phyloP scores from a whole-genome alignment of 2,888 invertebrate genomes.

The Kuschelorhynchus macadamiae region DNA sequence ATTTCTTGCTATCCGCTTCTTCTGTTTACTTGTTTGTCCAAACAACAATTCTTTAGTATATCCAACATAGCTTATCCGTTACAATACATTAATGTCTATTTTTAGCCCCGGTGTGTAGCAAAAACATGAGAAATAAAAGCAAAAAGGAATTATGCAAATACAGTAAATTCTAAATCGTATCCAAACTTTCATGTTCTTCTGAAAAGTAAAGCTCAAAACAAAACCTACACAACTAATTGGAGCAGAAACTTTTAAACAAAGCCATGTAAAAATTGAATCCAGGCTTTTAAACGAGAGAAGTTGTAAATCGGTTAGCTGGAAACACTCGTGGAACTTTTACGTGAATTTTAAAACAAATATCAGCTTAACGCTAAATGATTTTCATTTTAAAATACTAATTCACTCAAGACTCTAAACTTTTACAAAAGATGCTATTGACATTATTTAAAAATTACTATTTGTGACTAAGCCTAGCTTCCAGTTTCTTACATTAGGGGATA shows the following conservation, averaged over 20 bases:
- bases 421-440: not conserved
- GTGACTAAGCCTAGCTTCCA: too few relatives aligned
- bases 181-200: slow-evolving; percentile 19
- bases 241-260: slow-evolving; percentile 30
- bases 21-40: too few relatives aligned
- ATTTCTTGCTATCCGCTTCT: too few relatives aligned
- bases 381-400: slow-evolving; percentile 17
- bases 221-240: slow-evolving; percentile 21
- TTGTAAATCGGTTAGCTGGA: slow-evolving; percentile 24
- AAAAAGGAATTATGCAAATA: slow-evolving; percentile 22
- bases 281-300: slow-evolving; percentile 22
- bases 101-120: too few relatives aligned
- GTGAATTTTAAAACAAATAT: slow-evolving; percentile 24
- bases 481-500: too few relatives aligned
- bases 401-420: slow-evolving; percentile 19
- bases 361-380: slow-evolving; percentile 19
- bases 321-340: slow-evolving; percentile 26
- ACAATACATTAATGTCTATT: too few relatives aligned
- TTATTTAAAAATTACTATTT: too few relatives aligned
- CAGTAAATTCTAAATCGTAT: slow-evolving; percentile 4
- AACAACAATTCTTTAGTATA: too few relatives aligned
- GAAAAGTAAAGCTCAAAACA: slow-evolving; percentile 6
- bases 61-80: too few relatives aligned
- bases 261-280: slow-evolving; percentile 29
- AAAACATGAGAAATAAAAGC: too few relatives aligned